Base-by-base conservation (phyloP, 2,113 vertebrate genomes). In the Phylloscopus trochiloides region DNA sequence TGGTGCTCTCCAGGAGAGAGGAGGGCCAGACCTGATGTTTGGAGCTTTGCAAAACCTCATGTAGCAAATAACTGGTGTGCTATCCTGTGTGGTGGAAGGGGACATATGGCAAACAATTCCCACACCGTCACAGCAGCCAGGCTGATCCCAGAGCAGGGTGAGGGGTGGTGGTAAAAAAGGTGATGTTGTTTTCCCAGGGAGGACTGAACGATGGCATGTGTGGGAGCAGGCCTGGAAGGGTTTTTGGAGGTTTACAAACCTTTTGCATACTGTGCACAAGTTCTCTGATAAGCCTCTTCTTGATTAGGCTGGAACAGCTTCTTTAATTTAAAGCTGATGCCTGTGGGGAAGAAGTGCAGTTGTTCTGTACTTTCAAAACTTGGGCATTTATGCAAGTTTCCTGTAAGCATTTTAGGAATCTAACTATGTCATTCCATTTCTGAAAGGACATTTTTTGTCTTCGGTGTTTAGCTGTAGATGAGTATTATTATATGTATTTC, bases 401-500 rank as follows among this genome's bases (percentile, higher is more conserved):
- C 61, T 86, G 10, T 74, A 90, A 94, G 78, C 54, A 48, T 85
- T 91, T 90, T 86, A 54, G 90, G 71, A 76, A 58, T 65, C 71
- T 68, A 73, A 50, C 74, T 83, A 4, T 70, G 77, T 86, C 22
- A 59, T 92, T 86, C n/a, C 6, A 10, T 83, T 93, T 93, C 40
- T 83, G 63, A 83, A 96, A 90, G 72, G 32, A 21, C 55, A 36
- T 80, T 95, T 94, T 91, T 96, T 88, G 43, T 93, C 82, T 67
- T 38, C 40, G 29, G 7, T 88, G 70, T 77, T 96, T 91, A 92
- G 82, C 83, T 86, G 68, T 92, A 61, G 72, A 95, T 92, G n/a
- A 71, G 79, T 96, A 61, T 96, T 95, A 96, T 94, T 96, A 85
- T 36, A 93, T 76, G 61, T 87, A 76, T 96, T 86, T 92, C 78